These are phyloP conservation scores for Pyralis farinalis DNA, from an alignment of 2,888 invertebrate genomes.

Conservation along the genomic window DNA sequence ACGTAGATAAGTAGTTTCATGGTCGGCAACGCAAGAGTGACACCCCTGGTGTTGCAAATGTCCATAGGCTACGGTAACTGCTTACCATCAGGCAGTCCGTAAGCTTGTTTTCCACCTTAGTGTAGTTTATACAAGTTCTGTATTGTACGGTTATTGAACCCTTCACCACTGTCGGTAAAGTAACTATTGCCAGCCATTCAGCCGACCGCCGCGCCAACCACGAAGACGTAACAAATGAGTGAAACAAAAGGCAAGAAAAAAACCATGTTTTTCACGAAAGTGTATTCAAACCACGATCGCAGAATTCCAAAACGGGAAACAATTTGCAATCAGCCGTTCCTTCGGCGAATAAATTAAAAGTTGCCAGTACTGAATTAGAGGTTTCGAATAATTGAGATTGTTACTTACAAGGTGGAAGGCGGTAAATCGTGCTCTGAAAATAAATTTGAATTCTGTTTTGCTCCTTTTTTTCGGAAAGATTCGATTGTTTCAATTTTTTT, in stretches of 20 bases:
- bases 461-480: background rate
- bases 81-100: no score
- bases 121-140: no score
- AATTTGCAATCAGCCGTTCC: conserved; percentile 59
- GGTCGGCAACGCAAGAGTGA: no score
- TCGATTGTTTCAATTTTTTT: no score
- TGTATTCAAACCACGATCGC: conserved; percentile 39
- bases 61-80: no score
- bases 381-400: conserved; percentile 53
- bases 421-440: conserved; percentile 12
- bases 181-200: no score
- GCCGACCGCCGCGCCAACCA: no score
- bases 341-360: conserved; percentile 59
- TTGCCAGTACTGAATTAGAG: conserved; percentile 52
- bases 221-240: background rate
- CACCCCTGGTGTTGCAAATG: no score
- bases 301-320: conserved; percentile 54
- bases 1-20: no score
- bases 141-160: no score
- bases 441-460: conserved; percentile 7
- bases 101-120: no score
- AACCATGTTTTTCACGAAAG: conserved; percentile 25
- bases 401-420: conserved; percentile 33
- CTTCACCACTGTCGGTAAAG: no score
- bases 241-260: conserved; percentile 10